These are phyloP conservation scores for Phaethon lepturus DNA, from an alignment of 2,113 vertebrate species.

Conservation along the genomic window DNA sequence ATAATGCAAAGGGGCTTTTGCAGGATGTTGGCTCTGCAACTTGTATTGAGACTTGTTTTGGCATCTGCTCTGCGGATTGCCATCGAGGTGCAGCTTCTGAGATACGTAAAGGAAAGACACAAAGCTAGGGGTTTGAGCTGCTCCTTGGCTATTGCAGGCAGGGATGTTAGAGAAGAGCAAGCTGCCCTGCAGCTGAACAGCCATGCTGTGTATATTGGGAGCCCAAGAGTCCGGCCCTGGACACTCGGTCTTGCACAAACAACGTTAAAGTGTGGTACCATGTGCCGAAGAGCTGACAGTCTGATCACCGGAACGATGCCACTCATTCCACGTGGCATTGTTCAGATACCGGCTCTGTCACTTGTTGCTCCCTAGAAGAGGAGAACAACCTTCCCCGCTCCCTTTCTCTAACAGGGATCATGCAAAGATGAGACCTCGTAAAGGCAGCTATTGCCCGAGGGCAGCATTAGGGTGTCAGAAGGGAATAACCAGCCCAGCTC, in stretches of 20 bases:
- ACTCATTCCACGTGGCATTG: rapidly evolving
- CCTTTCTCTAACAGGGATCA: not conserved
- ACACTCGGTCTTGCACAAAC: not conserved
- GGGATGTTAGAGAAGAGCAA: not conserved
- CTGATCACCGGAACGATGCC: not conserved
- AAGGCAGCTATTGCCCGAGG: not conserved
- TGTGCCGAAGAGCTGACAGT: not conserved
- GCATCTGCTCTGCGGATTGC: not conserved
- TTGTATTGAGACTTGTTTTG: not conserved
- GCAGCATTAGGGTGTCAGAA: rapidly evolving
- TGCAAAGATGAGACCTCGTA: not conserved
- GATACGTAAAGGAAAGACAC: not conserved
- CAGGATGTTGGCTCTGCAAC: not conserved
- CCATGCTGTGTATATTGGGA: not conserved
- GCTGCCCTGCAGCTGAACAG: not conserved
- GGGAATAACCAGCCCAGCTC: not conserved
- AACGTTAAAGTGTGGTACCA: not conserved
- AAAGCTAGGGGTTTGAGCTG: not conserved
- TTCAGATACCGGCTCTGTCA: not conserved
- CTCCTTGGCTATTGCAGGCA: not conserved
- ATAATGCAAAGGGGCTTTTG: not conserved
- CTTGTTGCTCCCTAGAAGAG: not conserved
- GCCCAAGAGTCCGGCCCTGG: rapidly evolving
- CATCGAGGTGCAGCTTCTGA: not conserved
- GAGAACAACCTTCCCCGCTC: not conserved